phyloP scores from a whole-genome alignment of 1,140 invertebrate genomes.

The Brachionus plicatilis region DNA sequence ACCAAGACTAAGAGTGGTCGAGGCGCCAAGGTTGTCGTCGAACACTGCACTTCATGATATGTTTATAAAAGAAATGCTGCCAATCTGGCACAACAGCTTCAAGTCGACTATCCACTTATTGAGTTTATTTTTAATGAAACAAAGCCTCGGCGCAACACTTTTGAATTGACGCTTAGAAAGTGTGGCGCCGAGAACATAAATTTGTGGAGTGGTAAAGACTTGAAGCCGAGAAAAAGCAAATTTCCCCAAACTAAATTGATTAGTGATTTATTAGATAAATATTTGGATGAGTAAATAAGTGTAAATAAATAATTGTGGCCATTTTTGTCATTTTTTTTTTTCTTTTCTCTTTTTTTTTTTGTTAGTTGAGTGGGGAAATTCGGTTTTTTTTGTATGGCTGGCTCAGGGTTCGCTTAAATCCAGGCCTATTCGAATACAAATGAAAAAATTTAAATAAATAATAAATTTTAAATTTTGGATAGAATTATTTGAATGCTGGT shows the following conservation, averaged over 20 bases:
- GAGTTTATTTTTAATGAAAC: slow-evolving; percentile 8
- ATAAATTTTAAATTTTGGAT: not conserved
- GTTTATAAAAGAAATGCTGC: not conserved
- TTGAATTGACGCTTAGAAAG: not conserved
- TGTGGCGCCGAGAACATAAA: not conserved
- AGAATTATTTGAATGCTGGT: not conserved
- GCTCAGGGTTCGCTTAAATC: not conserved
- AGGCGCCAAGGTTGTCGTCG: not conserved
- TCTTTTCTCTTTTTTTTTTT: not conserved
- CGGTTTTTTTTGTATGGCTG: not conserved
- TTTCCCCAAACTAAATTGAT: not conserved
- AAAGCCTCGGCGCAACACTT: not conserved
- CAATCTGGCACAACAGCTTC: not conserved
- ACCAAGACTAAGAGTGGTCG: not conserved
- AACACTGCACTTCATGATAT: slow-evolving; percentile 14
- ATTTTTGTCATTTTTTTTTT: not conserved
- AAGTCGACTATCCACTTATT: slow-evolving; percentile 7
- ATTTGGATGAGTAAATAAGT: slow-evolving; percentile 10
- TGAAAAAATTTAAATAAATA: not conserved
- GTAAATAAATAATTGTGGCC: not conserved
- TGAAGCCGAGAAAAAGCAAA: slow-evolving; percentile 14
- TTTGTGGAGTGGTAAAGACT: slow-evolving; percentile 22
- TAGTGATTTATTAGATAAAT: slow-evolving; percentile 2
- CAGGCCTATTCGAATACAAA: not conserved
- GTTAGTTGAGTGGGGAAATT: not conserved